Evolutionary conservation across 2,888 invertebrate genomes (phyloP), one percentile per base, ranked within the genome.

Genomic region (Epinotia brunnichana): DNA sequence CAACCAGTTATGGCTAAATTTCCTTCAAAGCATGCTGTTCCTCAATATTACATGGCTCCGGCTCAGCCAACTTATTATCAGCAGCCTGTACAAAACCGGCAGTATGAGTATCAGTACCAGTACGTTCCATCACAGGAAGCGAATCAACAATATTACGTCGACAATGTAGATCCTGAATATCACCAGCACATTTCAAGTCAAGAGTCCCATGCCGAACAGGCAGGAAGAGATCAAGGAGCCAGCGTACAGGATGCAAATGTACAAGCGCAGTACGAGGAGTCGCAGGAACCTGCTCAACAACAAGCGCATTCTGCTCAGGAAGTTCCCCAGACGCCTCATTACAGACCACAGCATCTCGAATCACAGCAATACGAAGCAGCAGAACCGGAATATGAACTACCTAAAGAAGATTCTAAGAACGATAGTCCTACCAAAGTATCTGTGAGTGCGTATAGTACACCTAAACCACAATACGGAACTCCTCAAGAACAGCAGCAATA

Each of bases 1-100:
- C 90, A 92, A 76, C 93, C 93, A n/a, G 91, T 90, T 2, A 92
- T 92, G 90, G 92, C 93, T 2, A 87, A 83, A 76, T 93, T 92
- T 76, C 93, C 93, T 51, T 82, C 87, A 57, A 87, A 84, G 59
- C 89, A 90, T 72, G 79, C 81, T 39, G 84, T 83, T 35, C 86
- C 85, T 48, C 85, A 87, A 39, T 89, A 90, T 75, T 82, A 85
- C 63, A 76, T 83, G 54, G 77, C 87, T 11, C 85, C 85, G 74
- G 82, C 86, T 39, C 88, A 90, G 76, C 81, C 88, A 13, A 72
- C 85, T 5, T 90, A 90, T 35, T 88, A 90, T 19, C 88, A 86
- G 69, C 86, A 86, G 68, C 88, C 87, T 13, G 76, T 82, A 24
- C 82, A 88, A 54, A 85, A 90, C 29, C 88, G 86, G 51, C 87